phyloP scores from a whole-genome alignment of 2,113 vertebrate species.

The Erpornis zantholeuca region DNA sequence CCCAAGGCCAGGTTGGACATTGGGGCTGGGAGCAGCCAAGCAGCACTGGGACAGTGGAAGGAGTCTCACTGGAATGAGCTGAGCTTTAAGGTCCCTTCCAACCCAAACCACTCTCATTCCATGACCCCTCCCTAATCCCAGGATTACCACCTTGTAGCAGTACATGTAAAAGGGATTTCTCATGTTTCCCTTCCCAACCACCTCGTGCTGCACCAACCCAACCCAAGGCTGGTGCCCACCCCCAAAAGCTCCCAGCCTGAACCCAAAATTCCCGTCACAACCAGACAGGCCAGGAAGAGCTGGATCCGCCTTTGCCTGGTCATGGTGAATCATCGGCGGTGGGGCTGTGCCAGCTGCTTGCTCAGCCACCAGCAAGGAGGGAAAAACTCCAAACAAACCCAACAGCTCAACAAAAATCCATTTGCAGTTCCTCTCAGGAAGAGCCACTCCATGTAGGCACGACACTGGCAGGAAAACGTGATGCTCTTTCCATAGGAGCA shows the following conservation, averaged over 20 bases:
- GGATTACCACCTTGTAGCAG: accelerated
- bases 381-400: not conserved
- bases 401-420: not conserved
- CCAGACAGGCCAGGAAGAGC: not conserved
- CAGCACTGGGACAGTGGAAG: accelerated
- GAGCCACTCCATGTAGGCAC: not conserved
- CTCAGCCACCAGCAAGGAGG: not conserved
- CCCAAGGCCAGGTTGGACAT: accelerated
- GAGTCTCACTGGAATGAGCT: not conserved
- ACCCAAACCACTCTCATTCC: not conserved
- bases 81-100: not conserved
- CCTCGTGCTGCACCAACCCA: not conserved
- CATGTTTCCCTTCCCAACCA: not conserved
- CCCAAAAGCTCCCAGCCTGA: not conserved
- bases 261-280: not conserved
- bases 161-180: not conserved
- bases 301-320: not conserved
- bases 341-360: not conserved
- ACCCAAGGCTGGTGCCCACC: not conserved
- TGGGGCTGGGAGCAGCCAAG: accelerated
- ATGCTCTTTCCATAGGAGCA: not conserved
- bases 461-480: accelerated
- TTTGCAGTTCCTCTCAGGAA: not conserved
- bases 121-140: not conserved
- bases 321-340: not conserved